These are phyloP conservation scores for Chrosomus eos DNA, from an alignment of 2,797 vertebrate species.

Conservation along the genomic window DNA sequence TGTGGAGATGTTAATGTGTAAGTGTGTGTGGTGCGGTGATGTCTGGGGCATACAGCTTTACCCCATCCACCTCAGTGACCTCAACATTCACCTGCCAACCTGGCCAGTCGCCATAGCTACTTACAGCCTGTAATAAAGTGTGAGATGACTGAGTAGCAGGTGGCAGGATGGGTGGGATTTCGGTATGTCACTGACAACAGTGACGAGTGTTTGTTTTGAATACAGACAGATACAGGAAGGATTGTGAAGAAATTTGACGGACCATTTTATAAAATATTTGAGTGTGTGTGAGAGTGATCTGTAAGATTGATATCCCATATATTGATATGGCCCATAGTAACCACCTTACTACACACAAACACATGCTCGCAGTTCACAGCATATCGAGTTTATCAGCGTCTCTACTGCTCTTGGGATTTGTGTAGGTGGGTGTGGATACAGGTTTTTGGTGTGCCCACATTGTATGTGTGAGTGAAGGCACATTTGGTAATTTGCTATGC, in stretches of 20 bases:
- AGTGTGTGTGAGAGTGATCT: not conserved
- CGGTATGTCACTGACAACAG: slow-evolving; percentile 38
- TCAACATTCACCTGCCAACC: slow-evolving; percentile 46
- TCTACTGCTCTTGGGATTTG: not conserved
- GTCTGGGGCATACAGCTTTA: slow-evolving; percentile 37
- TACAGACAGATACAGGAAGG: not conserved
- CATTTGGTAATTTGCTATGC: slow-evolving; percentile 38
- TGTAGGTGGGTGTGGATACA: slow-evolving; percentile 29
- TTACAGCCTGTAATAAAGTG: slow-evolving; percentile 37
- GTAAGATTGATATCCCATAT: not conserved
- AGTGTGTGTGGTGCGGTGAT: slow-evolving; percentile 35
- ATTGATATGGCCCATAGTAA: not conserved
- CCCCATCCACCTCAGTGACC: slow-evolving; percentile 4
- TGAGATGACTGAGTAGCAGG: slow-evolving; percentile 46
- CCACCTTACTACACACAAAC: not conserved
- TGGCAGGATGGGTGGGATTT: slow-evolving; percentile 40
- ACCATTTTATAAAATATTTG: slow-evolving; percentile 18
- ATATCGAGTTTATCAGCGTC: slow-evolving; percentile 12
- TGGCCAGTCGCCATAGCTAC: slow-evolving; percentile 53
- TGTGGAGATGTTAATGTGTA: slow-evolving; percentile 55
- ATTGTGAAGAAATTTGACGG: not conserved
- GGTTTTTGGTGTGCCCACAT: slow-evolving; percentile 20
- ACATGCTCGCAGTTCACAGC: not conserved
- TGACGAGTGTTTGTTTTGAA: slow-evolving; percentile 24
- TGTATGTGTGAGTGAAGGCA: slow-evolving; percentile 7